Percentiles rank a stretch among this genome's conserved stretches.
Evolutionary conservation across 2,888 invertebrate species (phyloP).

Genomic region (Hanleya hanleyi): DNA sequence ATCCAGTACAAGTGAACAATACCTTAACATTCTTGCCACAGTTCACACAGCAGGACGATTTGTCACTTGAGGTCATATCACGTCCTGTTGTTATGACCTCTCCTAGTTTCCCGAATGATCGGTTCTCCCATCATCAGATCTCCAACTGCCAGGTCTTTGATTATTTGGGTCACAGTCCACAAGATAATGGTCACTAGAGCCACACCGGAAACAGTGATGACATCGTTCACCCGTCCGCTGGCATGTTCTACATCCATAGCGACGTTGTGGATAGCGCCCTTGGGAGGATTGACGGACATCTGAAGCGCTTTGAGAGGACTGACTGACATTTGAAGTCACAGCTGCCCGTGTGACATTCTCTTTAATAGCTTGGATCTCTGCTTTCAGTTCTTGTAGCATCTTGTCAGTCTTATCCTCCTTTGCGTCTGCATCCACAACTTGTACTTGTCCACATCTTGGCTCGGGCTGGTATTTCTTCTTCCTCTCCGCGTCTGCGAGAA

Average conservation of each 20-base stretch:
- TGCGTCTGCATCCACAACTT: neutral
- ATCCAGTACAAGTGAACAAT: too few species aligned
- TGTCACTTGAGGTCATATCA: too few species aligned
- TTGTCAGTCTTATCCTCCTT: neutral
- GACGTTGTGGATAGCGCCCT: too few species aligned
- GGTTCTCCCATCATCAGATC: too few species aligned
- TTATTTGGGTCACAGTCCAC: too few species aligned
- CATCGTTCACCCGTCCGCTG: neutral
- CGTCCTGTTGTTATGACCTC: too few species aligned
- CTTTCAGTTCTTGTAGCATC: neutral
- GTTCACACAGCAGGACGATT: too few species aligned
- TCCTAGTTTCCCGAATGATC: too few species aligned
- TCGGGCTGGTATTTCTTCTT: neutral
- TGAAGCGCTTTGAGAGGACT: neutral
- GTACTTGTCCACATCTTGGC: too few species aligned
- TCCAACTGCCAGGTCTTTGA: too few species aligned
- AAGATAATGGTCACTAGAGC: too few species aligned
- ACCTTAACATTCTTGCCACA: too few species aligned
- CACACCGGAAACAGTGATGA: neutral
- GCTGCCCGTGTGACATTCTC: neutral
- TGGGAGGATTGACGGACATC: neutral
- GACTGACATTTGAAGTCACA: neutral
- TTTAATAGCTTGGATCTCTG: neutral
- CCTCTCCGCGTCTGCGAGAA: neutral
- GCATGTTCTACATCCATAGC: neutral